Evolutionary conservation across 2,888 invertebrate genomes (phyloP), one percentile per base, ranked within the genome.

Genomic region (Corbicula japonica): DNA sequence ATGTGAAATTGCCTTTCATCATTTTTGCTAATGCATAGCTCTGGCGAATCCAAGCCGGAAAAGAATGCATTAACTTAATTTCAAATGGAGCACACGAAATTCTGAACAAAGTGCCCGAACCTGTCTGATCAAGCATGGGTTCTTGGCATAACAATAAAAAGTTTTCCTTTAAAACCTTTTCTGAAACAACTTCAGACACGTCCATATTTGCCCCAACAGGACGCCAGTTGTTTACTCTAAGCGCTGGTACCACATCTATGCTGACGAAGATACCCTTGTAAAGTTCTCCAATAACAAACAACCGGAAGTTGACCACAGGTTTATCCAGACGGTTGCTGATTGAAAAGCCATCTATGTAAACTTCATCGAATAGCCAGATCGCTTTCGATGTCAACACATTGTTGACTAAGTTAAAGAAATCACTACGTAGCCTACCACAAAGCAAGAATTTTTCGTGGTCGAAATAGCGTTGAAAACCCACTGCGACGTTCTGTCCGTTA

Each of bases 11-110:
- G 3, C 54, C 54, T 30, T 54, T 54, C 30, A 54, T 23, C 30
- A 54, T 54, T 30, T 54, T 54, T 8, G 54, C 54, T 4, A 54
- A 23, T 12, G 54, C 54, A 54, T 54, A 54, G 18, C 54, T 54
- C 30, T 54, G 54, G 3, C 54, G 54, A 5, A 54, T 54, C 54
- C 54, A 54, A 4, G 18, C 54, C 26, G 54, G 54, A 54, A 54
- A 23, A 54, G 54, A 54, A 21, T 54, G 54, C 54, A 54, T 54
- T 18, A 54, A 28, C 18, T 54, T 23, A 4, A 54, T 54, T 30
- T 54, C 54, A 18, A 54, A 54, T 26, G 54, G 54, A 4, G 54
- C 54, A 15, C 54, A 54, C 4, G 54, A 54, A 4, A 54, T 6
- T 30, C 54, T 6, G 23, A 54, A 54, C 23, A 28, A 23, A 54